Percentiles rank a stretch among this genome's conserved stretches.
Evolutionary conservation across 2,797 vertebrate genomes (phyloP).

Genomic region (Champsocephalus esox): DNA sequence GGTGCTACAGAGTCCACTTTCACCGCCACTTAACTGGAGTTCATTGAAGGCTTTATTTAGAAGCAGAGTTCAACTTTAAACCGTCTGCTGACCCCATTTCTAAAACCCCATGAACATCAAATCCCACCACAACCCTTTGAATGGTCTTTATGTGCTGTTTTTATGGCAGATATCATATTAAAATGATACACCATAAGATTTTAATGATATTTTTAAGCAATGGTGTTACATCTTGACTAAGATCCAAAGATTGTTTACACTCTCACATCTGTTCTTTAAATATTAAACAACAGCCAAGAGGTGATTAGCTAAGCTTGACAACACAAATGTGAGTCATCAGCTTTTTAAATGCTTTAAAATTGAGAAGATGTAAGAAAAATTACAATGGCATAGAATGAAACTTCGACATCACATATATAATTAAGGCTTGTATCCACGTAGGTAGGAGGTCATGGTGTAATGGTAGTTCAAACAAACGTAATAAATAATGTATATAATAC

Average conservation of each 20-base stretch:
- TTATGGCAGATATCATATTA: neutral
- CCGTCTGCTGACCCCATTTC: constrained; percentile 1
- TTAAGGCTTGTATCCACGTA: no score
- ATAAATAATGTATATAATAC: no score
- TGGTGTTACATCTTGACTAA: neutral
- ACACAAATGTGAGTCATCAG: neutral
- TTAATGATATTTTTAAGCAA: neutral
- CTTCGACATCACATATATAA: no score
- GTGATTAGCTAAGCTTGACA: neutral
- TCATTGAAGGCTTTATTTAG: neutral
- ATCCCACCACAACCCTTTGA: neutral
- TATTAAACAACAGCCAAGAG: neutral
- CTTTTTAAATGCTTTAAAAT: neutral
- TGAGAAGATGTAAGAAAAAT: no score
- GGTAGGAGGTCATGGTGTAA: no score
- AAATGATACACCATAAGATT: neutral
- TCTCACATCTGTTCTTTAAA: neutral
- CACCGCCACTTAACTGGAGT: neutral
- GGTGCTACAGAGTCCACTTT: neutral
- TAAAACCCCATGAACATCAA: neutral
- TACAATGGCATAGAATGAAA: no score
- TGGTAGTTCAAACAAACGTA: no score
- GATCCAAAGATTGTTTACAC: no score
- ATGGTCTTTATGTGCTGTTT: neutral
- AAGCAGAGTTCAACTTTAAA: constrained; percentile 2